Conservation (phyloP, 2,888 invertebrate species). For the Mycalesis mineus region DNA sequence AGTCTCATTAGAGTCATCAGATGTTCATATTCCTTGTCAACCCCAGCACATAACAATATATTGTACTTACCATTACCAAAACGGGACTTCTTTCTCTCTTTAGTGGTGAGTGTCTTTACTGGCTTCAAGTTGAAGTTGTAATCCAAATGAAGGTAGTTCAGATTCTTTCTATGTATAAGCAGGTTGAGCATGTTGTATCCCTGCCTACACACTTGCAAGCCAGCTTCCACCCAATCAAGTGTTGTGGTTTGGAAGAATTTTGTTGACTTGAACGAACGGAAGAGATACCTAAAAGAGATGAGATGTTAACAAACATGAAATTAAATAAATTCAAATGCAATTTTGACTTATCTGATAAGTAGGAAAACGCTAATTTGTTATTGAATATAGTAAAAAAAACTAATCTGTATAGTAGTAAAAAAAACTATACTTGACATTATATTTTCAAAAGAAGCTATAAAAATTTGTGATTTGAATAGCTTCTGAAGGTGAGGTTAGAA, state of each 20-base stretch:
- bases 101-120: constrained; percentile 99
- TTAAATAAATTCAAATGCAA: neutral
- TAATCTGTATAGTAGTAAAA: too few relatives aligned
- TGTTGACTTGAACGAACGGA: constrained; percentile 99
- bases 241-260: constrained; percentile 99
- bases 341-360: too few relatives aligned
- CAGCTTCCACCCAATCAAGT: constrained; percentile 99
- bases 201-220: constrained; percentile 97
- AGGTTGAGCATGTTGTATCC: constrained; percentile 99
- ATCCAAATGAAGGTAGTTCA: constrained; percentile 99
- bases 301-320: neutral
- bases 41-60: too few relatives aligned
- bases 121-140: constrained; percentile 99
- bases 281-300: constrained; percentile 82
- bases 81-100: constrained; percentile 98
- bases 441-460: too few relatives aligned
- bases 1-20: too few relatives aligned
- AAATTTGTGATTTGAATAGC: too few relatives aligned
- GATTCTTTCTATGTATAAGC: constrained; percentile 98
- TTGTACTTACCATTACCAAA: constrained; percentile 89
- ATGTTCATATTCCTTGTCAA: too few relatives aligned
- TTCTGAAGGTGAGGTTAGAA: too few relatives aligned
- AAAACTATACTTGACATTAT: too few relatives aligned
- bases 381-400: too few relatives aligned
- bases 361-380: too few relatives aligned